Evolutionary conservation across 2,797 vertebrate genomes (phyloP).

Genomic region (Austrolebias charrua): DNA sequence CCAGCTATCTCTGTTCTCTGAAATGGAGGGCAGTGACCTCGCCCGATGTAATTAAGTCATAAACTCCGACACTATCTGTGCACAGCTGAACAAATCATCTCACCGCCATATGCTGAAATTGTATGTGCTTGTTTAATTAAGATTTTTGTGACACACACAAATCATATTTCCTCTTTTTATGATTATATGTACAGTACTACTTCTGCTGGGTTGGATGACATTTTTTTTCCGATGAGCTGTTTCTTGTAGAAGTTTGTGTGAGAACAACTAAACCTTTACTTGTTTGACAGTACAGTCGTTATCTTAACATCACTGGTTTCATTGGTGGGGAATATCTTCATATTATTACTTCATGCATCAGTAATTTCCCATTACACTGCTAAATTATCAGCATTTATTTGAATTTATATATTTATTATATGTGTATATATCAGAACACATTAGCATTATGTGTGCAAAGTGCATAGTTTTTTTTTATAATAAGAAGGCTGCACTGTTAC

Average conservation of each 20-base stretch:
- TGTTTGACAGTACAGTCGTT: conserved; percentile 19
- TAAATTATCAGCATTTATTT: conserved; percentile 18
- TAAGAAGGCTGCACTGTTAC: not conserved
- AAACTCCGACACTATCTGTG: conserved; percentile 43
- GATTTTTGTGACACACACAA: conserved; percentile 38
- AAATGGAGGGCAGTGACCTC: conserved; percentile 72
- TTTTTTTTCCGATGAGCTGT: conserved; percentile 40
- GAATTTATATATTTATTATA: not conserved
- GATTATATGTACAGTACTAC: too few species aligned
- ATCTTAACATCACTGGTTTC: conserved; percentile 7
- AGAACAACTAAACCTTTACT: conserved; percentile 31
- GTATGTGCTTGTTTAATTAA: conserved; percentile 51
- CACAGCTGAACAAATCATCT: conserved; percentile 44
- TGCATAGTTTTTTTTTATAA: conserved; percentile 5
- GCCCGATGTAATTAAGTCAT: conserved; percentile 64
- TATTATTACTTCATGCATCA: conserved; percentile 21
- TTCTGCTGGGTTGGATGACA: conserved; percentile 29
- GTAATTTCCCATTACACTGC: conserved; percentile 11
- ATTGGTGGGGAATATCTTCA: conserved; percentile 17
- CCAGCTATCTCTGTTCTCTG: conserved; percentile 56
- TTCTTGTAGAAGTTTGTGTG: conserved; percentile 35
- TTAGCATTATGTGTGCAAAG: not conserved
- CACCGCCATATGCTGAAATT: conserved; percentile 21
- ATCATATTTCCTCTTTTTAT: conserved; percentile 51
- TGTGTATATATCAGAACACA: conserved; percentile 5